A percentile compares a stretch with the other conserved stretches of the same genome.
Conservation (phyloP, 2,888 invertebrate species). For the Drosophila paramelanica region DNA sequence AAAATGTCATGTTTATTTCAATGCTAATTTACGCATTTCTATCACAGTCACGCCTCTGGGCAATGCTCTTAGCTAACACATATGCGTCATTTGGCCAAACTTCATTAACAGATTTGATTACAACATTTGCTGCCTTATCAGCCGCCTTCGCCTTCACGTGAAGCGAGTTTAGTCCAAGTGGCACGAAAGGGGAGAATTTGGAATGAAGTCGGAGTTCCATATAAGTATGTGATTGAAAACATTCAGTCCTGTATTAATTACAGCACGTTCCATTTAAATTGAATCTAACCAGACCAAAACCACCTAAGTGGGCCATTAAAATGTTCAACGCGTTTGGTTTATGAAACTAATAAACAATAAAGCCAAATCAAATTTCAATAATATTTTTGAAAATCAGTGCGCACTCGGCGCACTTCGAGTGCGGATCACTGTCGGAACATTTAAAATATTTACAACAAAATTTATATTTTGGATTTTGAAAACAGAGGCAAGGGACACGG, state of each 20-base stretch:
- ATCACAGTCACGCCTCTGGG: conserved; percentile 55
- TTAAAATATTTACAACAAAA: conserved; percentile 24
- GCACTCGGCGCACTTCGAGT: conserved; percentile 44
- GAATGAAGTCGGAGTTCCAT: background rate
- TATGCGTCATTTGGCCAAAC: conserved; percentile 18
- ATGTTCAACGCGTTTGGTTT: conserved; percentile 49
- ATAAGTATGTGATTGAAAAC: background rate
- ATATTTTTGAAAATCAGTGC: conserved; percentile 48
- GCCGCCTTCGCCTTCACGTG: too few relatives aligned
- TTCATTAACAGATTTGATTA: conserved; percentile 6
- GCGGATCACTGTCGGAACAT: conserved; percentile 47
- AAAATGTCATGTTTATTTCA: conserved; percentile 48
- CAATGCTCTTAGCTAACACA: conserved; percentile 36
- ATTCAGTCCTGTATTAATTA: conserved; percentile 15
- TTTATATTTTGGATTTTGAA: background rate
- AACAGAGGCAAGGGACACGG: background rate
- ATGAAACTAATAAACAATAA: conserved; percentile 54
- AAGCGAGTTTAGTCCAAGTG: too few relatives aligned
- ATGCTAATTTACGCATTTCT: conserved; percentile 62
- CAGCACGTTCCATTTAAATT: conserved; percentile 23
- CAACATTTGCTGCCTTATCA: background rate
- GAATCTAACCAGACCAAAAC: conserved; percentile 6
- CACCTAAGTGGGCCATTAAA: conserved; percentile 42
- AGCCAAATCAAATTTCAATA: conserved; percentile 41
- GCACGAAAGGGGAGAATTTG: too few relatives aligned